Evolutionary conservation across 2,113 vertebrate species (phyloP).

Genomic region (Nestor notabilis): DNA sequence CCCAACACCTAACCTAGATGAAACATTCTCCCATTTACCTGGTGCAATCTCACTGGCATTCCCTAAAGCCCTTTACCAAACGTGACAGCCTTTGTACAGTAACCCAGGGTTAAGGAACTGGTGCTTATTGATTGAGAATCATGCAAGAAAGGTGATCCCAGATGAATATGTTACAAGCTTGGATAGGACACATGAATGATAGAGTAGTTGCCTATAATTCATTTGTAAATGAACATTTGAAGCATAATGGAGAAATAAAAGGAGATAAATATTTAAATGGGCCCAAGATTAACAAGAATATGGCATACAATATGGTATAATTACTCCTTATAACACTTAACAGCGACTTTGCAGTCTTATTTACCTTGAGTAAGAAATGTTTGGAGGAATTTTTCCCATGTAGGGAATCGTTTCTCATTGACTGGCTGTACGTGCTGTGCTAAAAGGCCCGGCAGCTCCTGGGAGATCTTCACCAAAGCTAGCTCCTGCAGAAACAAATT

Average conservation of each 20-base stretch:
- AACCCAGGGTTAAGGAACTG: background rate
- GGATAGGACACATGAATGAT: background rate
- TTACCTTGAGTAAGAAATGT: conserved; percentile 92
- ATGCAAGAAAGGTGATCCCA: background rate
- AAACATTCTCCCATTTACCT: background rate
- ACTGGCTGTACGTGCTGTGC: conserved; percentile 83
- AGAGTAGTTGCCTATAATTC: conserved; percentile 26
- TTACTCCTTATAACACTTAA: conserved; percentile 57
- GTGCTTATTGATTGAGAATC: background rate
- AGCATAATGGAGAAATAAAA: conserved; percentile 26
- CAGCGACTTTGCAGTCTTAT: conserved; percentile 78
- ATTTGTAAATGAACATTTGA: conserved; percentile 36
- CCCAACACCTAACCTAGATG: background rate
- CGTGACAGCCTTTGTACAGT: background rate
- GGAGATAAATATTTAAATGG: conserved; percentile 49
- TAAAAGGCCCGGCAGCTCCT: conserved; percentile 90
- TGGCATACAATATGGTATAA: conserved; percentile 58
- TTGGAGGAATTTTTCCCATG: conserved; percentile 89
- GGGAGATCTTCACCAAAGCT: conserved; percentile 84
- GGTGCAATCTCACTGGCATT: background rate
- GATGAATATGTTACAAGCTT: background rate
- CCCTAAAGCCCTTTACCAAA: background rate
- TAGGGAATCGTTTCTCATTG: conserved; percentile 86
- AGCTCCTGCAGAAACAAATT: conserved; percentile 86
- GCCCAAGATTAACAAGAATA: conserved; percentile 59